Percentiles rank a stretch among this genome's conserved stretches.
Evolutionary conservation across 2,888 invertebrate species (phyloP).

Genomic region (Amaurobius ferox): DNA sequence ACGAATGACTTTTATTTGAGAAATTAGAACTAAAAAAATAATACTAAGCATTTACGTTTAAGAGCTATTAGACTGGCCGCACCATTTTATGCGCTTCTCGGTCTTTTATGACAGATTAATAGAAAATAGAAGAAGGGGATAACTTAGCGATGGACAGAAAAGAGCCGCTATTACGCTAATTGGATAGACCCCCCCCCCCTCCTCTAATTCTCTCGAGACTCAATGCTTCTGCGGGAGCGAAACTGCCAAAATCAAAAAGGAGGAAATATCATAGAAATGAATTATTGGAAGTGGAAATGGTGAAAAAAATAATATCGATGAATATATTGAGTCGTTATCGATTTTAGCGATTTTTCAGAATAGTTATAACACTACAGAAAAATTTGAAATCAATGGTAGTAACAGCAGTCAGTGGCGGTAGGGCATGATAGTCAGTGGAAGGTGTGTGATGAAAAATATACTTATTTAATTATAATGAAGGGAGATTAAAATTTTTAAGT

Average conservation of each 20-base stretch:
- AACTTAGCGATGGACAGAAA: slow-evolving; percentile 40
- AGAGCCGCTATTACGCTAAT: slow-evolving; percentile 65
- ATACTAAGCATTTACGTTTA: slow-evolving; percentile 29
- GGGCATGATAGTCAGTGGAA: too few species aligned
- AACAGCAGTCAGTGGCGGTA: too few species aligned
- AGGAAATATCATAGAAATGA: slow-evolving; percentile 3
- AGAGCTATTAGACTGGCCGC: slow-evolving; percentile 59
- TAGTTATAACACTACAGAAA: too few species aligned
- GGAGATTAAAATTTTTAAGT: too few species aligned
- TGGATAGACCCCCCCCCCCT: slow-evolving; percentile 44
- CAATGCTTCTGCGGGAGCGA: background rate
- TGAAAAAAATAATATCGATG: background rate
- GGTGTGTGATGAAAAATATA: too few species aligned
- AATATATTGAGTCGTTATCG: background rate
- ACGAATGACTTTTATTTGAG: slow-evolving; percentile 40
- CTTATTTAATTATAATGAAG: too few species aligned
- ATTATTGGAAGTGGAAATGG: background rate
- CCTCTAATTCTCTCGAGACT: slow-evolving; percentile 15
- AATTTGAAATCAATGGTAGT: too few species aligned
- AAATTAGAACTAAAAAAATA: slow-evolving; percentile 55
- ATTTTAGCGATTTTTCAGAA: background rate
- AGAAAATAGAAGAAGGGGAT: slow-evolving; percentile 46
- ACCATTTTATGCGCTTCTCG: slow-evolving; percentile 32
- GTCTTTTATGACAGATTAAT: slow-evolving; percentile 70
- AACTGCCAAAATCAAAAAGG: slow-evolving; percentile 21